Base-by-base conservation (phyloP, 2,888 invertebrate genomes). In the Meteorus cinctellus region DNA sequence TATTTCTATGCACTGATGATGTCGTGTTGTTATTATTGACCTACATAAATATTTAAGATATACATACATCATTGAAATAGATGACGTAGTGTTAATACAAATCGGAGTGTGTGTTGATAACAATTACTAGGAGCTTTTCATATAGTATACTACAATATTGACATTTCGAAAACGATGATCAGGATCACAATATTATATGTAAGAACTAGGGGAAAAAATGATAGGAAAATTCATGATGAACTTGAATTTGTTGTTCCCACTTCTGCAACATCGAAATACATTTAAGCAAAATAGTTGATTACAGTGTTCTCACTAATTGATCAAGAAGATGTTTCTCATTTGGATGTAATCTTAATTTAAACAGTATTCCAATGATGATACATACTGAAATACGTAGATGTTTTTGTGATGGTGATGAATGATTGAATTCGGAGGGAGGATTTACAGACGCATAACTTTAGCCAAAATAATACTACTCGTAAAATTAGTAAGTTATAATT, bases 401-500 rank as follows among this genome's bases (percentile, higher is more conserved):
- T 48, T 16, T 48, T 16, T 48, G n/a, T 48, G 12, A 41, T 41
- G 41, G 12, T n/a, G 48, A 19, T 19, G 19, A n/a, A 48, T 24
- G n/a, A 48, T n/a, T 4, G n/a, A 48, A 55, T 14, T 8, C 31
- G n/a, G n/a, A n/a, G 4, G 14, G 1, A 63, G 3, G 24, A 27
- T n/a, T 19, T 6, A 55, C 29, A 62, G 29, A n/a, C 24, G 48
- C 55, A 36, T 65, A 51, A 55, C n/a, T 51, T 29, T 55, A 29
- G 51, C 31, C 41, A 48, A 29, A 14, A 36, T 27, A 29, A 73
- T 55, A 55, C 34, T 55, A 59, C 27, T 60, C n/a, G 27, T 51
- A 29, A 66, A 36, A 5, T 73, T 65, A 73, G 45, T 51, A 65
- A 73, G 66, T 73, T 66, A 66, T 66, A 65, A 73, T 72, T 72